phyloP scores from a whole-genome alignment of 2,888 invertebrate genomes.

The Antheraea yamamai region DNA sequence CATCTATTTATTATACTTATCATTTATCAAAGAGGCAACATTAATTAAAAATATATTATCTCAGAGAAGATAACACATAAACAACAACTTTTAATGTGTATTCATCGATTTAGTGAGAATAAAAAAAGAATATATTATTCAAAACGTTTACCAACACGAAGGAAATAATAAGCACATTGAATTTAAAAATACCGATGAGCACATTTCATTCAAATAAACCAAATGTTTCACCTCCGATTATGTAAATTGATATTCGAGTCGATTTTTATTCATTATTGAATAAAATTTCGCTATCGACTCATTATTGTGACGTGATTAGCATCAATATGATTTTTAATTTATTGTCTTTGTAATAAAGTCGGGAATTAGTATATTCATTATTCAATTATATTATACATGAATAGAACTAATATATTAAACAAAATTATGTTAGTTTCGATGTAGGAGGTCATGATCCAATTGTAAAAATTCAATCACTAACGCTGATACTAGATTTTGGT shows the following conservation, averaged over 20 bases:
- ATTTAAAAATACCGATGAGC: constrained; percentile 41
- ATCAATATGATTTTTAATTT: constrained; percentile 39
- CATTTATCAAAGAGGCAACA: not conserved
- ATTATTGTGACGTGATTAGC: constrained; percentile 48
- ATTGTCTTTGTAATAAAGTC: constrained; percentile 26
- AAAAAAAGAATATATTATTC: not conserved
- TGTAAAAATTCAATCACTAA: too few species aligned
- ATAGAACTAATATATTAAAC: too few species aligned
- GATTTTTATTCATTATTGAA: constrained; percentile 58
- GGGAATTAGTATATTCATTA: constrained; percentile 27
- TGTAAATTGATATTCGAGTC: constrained; percentile 54
- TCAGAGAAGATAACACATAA: not conserved
- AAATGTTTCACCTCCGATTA: constrained; percentile 53
- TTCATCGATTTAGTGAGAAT: constrained; percentile 9
- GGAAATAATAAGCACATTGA: constrained; percentile 41
- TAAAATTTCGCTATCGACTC: constrained; percentile 52
- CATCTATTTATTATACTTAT: too few species aligned
- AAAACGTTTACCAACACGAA: constrained; percentile 29
- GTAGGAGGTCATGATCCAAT: too few species aligned
- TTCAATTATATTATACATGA: constrained; percentile 17
- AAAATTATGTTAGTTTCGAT: too few species aligned
- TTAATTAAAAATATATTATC: not conserved
- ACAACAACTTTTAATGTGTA: not conserved
- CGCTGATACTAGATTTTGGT: too few species aligned
- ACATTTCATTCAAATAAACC: constrained; percentile 49